Conservation (phyloP, 2,797 vertebrate genomes). For the Micropoecilia bifurca region DNA sequence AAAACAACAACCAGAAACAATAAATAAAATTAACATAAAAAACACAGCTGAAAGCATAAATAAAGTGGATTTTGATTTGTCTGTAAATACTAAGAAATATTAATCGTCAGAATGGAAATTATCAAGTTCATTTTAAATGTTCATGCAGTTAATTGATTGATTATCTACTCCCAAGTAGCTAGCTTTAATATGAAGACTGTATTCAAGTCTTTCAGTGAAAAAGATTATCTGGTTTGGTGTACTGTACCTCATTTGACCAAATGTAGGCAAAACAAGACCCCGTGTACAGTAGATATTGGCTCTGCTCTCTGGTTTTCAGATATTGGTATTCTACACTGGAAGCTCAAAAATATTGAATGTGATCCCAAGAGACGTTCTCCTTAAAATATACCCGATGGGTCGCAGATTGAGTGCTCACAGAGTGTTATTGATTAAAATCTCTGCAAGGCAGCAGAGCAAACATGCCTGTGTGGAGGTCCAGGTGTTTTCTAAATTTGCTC, state of each 20-base stretch:
- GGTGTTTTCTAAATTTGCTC: neutral
- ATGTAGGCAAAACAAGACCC: neutral
- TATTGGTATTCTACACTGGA: neutral
- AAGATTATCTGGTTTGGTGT: neutral
- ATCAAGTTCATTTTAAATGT: no score
- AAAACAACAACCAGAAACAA: no score
- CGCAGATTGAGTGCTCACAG: conserved; percentile 5
- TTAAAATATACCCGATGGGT: neutral
- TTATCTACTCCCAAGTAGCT: neutral
- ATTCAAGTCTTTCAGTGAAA: neutral
- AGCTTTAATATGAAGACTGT: neutral
- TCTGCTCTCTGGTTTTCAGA: neutral
- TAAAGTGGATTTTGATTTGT: no score
- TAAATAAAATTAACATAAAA: no score
- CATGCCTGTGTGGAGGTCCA: neutral
- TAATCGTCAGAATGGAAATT: no score
- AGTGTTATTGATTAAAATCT: neutral
- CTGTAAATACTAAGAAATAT: no score
- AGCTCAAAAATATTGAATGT: conserved; percentile 1
- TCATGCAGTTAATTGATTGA: no score
- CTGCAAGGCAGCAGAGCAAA: neutral
- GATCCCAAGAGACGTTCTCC: neutral
- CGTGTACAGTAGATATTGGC: neutral
- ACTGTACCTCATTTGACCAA: neutral
- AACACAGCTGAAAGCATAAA: no score